Percentiles rank a stretch among this genome's conserved stretches.
Evolutionary conservation across 1,140 invertebrate genomes (phyloP).

Genomic region (Pygmarrhopalites habei): DNA sequence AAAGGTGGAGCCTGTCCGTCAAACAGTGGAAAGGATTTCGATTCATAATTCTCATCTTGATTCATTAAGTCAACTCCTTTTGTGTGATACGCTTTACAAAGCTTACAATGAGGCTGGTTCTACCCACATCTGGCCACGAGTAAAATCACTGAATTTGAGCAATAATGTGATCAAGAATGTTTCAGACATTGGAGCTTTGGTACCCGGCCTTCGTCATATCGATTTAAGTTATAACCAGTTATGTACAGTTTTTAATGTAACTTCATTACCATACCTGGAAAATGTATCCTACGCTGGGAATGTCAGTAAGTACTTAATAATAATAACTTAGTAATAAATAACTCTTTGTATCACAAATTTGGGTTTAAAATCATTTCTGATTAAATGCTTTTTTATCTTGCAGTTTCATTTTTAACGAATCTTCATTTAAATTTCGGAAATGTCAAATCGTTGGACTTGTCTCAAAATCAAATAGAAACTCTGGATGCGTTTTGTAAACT

Average conservation of each 20-base stretch:
- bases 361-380: too few species aligned
- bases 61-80: constrained; percentile 60
- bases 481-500: constrained; percentile 72
- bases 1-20: constrained; percentile 45
- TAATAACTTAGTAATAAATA: too few species aligned
- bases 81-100: constrained; percentile 64
- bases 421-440: constrained; percentile 82
- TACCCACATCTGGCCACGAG: constrained; percentile 21
- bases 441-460: constrained; percentile 75
- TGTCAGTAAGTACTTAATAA: constrained; percentile 49
- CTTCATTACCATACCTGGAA: constrained; percentile 65
- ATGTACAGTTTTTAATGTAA: constrained; percentile 54
- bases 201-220: constrained; percentile 30
- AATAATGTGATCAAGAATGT: constrained; percentile 34
- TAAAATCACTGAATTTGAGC: constrained; percentile 21
- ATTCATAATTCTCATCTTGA: constrained; percentile 55
- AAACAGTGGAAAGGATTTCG: constrained; percentile 54
- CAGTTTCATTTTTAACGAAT: too few species aligned
- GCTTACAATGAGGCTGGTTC: constrained; percentile 29
- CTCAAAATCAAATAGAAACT: constrained; percentile 71
- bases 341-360: too few species aligned
- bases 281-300: constrained; percentile 72
- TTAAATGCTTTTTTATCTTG: too few species aligned
- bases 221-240: constrained; percentile 39
- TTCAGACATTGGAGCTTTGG: constrained; percentile 34